Evolutionary conservation across 2,888 invertebrate genomes (phyloP), one percentile per base, ranked within the genome.

Genomic region (Mellilla xanthometata): DNA sequence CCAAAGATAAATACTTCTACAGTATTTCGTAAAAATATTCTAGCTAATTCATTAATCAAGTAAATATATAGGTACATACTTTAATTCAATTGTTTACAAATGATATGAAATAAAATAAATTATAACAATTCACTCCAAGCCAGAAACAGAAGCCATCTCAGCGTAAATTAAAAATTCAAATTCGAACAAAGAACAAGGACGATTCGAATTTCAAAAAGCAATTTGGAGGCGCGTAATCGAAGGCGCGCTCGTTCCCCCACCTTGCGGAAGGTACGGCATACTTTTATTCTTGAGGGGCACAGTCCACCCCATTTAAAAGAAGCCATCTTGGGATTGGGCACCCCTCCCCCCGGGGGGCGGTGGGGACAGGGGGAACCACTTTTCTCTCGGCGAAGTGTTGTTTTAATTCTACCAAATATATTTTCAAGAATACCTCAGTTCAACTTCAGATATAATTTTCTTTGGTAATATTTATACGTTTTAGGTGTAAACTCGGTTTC

Each of bases 391-490:
- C 76, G 77, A 81, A 86, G 86, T 88, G 87, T 87, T 89, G 88
- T 88, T 89, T 89, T 89, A 88, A 89, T 88, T 87, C 87, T 76
- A 76, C 82, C 82, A 78, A 89, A 88, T 88, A 89, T 87, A 89
- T 88, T 88, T 87, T 89, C 84, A 82, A 78, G 86, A 82, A 85
- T 85, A 86, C 83, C 86, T 82, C 78, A 76, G 80, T 48, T 48
- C 11, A 85, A 86, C 72, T 87, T 87, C 74, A 80, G 83, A 83
- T 86, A 86, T 86, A 84, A 86, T 88, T 86, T 83, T 77, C 76
- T 78, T 79, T 69, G 62, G 78, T 75, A 73, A 76, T 85, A 82
- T 83, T 82, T 82, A 81, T 81, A 73, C 75, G 79, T 76, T 79
- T 82, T 76, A 76, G 77, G 81, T 78, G 81, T 74, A 70, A 77